phyloP scores from a whole-genome alignment of 2,888 invertebrate species.

The Sphaerophoria taeniata region DNA sequence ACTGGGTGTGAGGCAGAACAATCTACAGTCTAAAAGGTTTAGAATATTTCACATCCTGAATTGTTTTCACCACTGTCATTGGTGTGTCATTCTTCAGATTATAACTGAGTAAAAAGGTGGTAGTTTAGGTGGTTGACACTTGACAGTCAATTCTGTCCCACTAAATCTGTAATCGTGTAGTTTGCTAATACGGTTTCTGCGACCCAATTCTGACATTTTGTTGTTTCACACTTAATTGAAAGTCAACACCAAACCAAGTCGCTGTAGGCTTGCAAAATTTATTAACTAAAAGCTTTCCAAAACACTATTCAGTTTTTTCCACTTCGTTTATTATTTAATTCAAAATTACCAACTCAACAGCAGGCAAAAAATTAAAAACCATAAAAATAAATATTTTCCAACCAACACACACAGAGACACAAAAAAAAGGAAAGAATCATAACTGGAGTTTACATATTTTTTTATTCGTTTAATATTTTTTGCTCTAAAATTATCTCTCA shows the following conservation, averaged over 20 bases:
- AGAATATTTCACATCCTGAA: too few species aligned
- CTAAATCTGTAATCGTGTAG: too few species aligned
- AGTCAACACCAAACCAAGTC: conserved; percentile 2
- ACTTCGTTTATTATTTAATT: neutral
- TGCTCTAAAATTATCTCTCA: conserved; percentile 56
- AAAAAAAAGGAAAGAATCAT: conserved; percentile 14
- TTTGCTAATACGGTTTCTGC: too few species aligned
- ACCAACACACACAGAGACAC: conserved; percentile 11
- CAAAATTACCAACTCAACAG: neutral
- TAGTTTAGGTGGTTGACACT: too few species aligned
- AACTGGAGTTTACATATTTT: neutral
- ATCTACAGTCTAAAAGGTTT: too few species aligned
- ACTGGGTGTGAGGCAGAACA: too few species aligned
- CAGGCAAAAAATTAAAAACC: conserved; percentile 1
- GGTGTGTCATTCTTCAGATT: too few species aligned
- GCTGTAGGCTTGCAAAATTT: neutral
- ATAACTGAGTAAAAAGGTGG: too few species aligned
- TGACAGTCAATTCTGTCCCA: too few species aligned
- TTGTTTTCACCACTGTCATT: too few species aligned
- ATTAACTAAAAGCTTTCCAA: conserved; percentile 20
- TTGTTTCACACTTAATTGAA: conserved; percentile 20
- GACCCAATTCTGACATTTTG: conserved; percentile 7
- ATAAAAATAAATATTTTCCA: conserved; percentile 45
- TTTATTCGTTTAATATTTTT: conserved; percentile 15
- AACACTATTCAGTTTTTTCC: neutral